phyloP scores from a whole-genome alignment of 1,140 invertebrate genomes.

The Habropoda laboriosa region DNA sequence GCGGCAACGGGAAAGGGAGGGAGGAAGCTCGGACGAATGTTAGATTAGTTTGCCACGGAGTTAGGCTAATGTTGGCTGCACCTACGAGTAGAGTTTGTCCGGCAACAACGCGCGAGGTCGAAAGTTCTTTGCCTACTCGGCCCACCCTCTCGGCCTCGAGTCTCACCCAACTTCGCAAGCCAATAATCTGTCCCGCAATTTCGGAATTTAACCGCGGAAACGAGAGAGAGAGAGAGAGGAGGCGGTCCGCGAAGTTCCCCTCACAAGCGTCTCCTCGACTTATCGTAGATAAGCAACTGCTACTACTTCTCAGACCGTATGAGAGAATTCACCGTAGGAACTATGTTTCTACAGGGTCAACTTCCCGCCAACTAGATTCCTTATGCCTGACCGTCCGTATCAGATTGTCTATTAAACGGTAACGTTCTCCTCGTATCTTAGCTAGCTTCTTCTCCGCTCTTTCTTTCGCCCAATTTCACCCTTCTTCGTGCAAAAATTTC shows the following conservation, averaged over 20 bases:
- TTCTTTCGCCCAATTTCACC: too few species aligned
- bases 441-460: too few species aligned
- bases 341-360: constrained; percentile 27
- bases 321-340: constrained; percentile 32
- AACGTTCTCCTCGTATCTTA: background rate
- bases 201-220: constrained; percentile 65
- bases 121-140: constrained; percentile 74
- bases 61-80: constrained; percentile 76
- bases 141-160: constrained; percentile 63
- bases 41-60: constrained; percentile 77
- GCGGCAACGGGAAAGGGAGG: constrained; percentile 22
- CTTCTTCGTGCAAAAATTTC: background rate
- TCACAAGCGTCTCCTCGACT: constrained; percentile 60
- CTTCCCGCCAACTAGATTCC: constrained; percentile 39
- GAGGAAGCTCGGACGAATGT: constrained; percentile 73
- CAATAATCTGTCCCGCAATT: constrained; percentile 74
- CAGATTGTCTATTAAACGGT: background rate
- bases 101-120: constrained; percentile 69
- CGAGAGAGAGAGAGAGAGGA: constrained; percentile 63
- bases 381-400: background rate
- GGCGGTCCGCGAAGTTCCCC: constrained; percentile 57
- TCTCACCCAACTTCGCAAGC: constrained; percentile 69
- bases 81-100: constrained; percentile 73
- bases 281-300: constrained; percentile 66
- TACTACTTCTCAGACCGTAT: constrained; percentile 40